A percentile compares a stretch with the other conserved stretches of the same genome.
phyloP scores from a whole-genome alignment of 2,888 invertebrate species.

The Trissonchulus latispiculum region DNA sequence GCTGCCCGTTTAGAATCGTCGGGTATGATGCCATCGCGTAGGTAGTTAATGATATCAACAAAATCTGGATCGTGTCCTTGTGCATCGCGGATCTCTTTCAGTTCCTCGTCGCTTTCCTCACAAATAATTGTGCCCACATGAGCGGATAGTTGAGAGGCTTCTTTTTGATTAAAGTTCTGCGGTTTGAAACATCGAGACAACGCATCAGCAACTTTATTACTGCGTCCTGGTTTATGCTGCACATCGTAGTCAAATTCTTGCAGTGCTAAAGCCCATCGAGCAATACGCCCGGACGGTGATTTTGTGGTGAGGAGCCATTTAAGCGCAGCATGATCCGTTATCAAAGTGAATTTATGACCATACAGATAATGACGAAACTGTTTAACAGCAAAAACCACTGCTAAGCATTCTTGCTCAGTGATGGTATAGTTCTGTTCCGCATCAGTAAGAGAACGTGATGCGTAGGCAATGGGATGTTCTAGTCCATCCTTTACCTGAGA shows the following conservation, averaged over 20 bases:
- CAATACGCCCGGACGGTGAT: constrained; percentile 45
- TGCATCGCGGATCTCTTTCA: too few relatives aligned
- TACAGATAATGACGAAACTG: constrained; percentile 24
- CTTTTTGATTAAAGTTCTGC: too few relatives aligned
- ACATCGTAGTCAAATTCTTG: constrained; percentile 44
- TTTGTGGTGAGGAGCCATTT: constrained; percentile 37
- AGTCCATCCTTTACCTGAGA: constrained; percentile 26
- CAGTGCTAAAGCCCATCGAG: constrained; percentile 47
- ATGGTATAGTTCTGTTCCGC: constrained; percentile 31
- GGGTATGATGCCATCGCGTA: too few relatives aligned
- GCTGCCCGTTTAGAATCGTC: too few relatives aligned
- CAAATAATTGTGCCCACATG: too few relatives aligned
- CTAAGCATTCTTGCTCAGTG: constrained; percentile 31
- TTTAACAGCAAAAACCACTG: constrained; percentile 27
- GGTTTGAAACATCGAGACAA: constrained; percentile 42
- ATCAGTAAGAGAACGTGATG: constrained; percentile 28
- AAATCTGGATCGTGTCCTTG: too few relatives aligned
- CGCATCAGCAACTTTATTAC: constrained; percentile 45
- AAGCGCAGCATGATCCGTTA: constrained; percentile 25
- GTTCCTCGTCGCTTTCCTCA: too few relatives aligned
- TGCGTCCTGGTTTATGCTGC: constrained; percentile 44
- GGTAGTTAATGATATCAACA: too few relatives aligned
- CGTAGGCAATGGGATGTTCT: constrained; percentile 30
- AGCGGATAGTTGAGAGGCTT: too few relatives aligned
- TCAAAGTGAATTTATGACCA: too few relatives aligned